Base-by-base conservation (phyloP, 2,888 invertebrate genomes). In the Drosophila pseudotakahashii region DNA sequence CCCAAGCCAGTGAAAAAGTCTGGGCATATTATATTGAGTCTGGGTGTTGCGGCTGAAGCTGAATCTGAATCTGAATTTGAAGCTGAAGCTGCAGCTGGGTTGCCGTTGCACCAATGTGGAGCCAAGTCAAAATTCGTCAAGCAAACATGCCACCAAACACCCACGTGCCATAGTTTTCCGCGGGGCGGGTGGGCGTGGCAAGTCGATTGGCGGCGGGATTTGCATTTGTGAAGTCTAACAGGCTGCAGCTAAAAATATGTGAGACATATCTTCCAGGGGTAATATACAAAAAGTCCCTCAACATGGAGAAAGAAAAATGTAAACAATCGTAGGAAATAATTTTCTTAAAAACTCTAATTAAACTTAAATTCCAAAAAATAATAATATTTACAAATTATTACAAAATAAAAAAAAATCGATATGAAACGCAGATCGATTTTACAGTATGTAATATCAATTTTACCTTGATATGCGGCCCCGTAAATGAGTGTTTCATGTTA, bases 71-170 rank as follows among this genome's bases (percentile, higher is more conserved):
- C 6, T 26, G 23, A 23, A 23, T 23, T 4, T 13, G n/a, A n/a
- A n/a, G n/a, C n/a, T n/a, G n/a, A 34, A 62, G 63, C 62, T 63
- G 62, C 64, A 63, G 62, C 62, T 63, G 64, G 32, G 62, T 11
- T 34, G 19, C 19, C 19, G 19, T 19, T 19, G 34, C 41, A 19
- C 10, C 16, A 19, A 42, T 14, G 45, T n/a, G 26, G n/a, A 41
- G 57, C 37, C 69, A 55, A 76, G 64, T 69, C 72, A 88, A 88
- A 83, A 83, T 88, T 83, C 87, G 87, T 83, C 87, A 88, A 39
- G 67, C 48, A 69, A 77, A 73, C 76, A 75, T 78, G 81, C 50
- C 55, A 82, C 77, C 58, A 66, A 73, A 82, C 82, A 76, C 88
- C 82, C 88, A 82, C 82, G 76, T 80, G 80, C 71, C 60, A 66